Percentiles rank a stretch among this genome's conserved stretches.
phyloP scores from a whole-genome alignment of 2,113 vertebrate genomes.

The Pyrgilauda ruficollis region DNA sequence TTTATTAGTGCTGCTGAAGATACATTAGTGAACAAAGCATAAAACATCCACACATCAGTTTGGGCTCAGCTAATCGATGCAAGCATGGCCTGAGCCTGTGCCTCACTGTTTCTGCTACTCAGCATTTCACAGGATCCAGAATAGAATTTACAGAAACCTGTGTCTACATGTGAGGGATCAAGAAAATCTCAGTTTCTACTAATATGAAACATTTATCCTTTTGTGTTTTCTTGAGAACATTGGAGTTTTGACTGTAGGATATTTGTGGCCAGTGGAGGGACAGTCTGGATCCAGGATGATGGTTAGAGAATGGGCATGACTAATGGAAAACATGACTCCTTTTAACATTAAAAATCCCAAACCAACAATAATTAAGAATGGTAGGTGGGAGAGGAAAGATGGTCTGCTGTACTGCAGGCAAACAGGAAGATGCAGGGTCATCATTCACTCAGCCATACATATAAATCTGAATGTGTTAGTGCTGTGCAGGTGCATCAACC shows the following conservation, averaged over 20 bases:
- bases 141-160: background rate
- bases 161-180: background rate
- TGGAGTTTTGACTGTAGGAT: background rate
- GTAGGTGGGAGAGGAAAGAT: background rate
- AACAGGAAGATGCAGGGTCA: background rate
- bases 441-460: background rate
- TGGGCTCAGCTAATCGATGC: background rate
- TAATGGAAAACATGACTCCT: background rate
- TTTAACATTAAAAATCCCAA: background rate
- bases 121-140: background rate
- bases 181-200: background rate
- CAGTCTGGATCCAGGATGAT: background rate
- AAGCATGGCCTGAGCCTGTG: background rate
- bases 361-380: background rate
- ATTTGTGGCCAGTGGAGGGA: background rate
- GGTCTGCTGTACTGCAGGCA: background rate
- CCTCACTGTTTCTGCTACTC: background rate
- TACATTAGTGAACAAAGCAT: conserved; percentile 38
- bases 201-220: background rate
- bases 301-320: background rate
- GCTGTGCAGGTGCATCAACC: background rate
- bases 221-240: background rate
- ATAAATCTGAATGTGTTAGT: background rate
- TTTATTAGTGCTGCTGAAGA: conserved; percentile 41
- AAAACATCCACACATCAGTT: background rate